Percentiles rank a stretch among this genome's conserved stretches.
phyloP scores from a whole-genome alignment of 2,888 invertebrate genomes.

The Troglohyphantes excavatus region DNA sequence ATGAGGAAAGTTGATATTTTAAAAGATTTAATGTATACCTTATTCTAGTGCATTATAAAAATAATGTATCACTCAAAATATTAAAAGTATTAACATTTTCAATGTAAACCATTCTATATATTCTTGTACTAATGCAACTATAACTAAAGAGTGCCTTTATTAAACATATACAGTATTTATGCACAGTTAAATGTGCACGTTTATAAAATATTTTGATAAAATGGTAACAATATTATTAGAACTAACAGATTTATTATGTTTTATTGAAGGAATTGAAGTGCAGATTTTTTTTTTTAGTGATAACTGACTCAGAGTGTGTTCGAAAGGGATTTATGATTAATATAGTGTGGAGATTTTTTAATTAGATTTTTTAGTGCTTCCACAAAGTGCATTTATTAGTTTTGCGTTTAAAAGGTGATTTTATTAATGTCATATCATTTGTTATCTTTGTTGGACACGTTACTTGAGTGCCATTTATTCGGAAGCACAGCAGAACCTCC shows the following conservation, averaged over 20 bases:
- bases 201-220: background rate
- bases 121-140: background rate
- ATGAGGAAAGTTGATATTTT: too few species aligned
- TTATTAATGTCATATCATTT: constrained; percentile 49
- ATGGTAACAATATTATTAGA: background rate
- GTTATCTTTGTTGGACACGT: background rate
- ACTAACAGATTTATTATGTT: background rate
- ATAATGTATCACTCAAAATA: too few species aligned
- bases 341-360: constrained; percentile 17
- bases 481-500: background rate
- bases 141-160: constrained; percentile 1
- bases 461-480: constrained; percentile 16
- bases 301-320: background rate
- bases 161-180: background rate
- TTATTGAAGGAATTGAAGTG: background rate
- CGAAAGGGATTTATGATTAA: background rate
- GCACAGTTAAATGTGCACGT: background rate
- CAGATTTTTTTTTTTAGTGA: background rate
- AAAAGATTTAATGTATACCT: too few species aligned
- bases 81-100: too few species aligned
- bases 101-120: too few species aligned
- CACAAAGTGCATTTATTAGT: constrained; percentile 33
- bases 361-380: background rate
- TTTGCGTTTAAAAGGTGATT: constrained; percentile 19
- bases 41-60: too few species aligned